Conservation (phyloP, 1,140 invertebrate species). For the Potamilus streckersoni region DNA sequence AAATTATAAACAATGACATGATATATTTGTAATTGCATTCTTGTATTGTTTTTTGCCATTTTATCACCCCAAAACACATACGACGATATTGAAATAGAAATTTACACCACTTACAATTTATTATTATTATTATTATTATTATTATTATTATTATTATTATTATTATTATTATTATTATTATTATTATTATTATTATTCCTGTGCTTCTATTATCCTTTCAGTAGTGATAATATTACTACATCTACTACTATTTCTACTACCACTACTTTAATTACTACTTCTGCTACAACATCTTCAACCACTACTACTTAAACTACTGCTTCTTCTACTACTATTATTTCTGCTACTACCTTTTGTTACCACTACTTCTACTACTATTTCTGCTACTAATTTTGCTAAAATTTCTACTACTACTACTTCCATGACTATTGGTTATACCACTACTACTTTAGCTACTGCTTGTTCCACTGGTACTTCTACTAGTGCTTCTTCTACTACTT, state of each 20-base stretch:
- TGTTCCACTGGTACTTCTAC: background rate
- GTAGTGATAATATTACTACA: background rate
- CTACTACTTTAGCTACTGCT: constrained; percentile 1
- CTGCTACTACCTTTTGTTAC: background rate
- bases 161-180: too few species aligned
- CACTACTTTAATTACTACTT: background rate
- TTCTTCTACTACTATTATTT: background rate
- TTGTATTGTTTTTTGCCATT: too few species aligned
- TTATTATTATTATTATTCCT: too few species aligned
- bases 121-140: too few species aligned
- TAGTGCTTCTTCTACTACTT: background rate
- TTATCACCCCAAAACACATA: too few species aligned
- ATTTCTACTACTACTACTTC: constrained; percentile 1
- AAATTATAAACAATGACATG: too few species aligned
- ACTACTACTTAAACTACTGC: background rate
- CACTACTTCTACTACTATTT: background rate
- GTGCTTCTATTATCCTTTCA: background rate
- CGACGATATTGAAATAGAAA: too few species aligned
- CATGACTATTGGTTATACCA: background rate
- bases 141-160: too few species aligned
- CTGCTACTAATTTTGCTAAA: background rate
- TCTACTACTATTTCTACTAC: constrained; percentile 2
- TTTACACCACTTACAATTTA: too few species aligned
- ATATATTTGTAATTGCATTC: too few species aligned
- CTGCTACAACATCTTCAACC: background rate